These are phyloP conservation scores for Sinhomidia bicolor DNA, from an alignment of 2,888 invertebrate genomes.

Conservation along the genomic window DNA sequence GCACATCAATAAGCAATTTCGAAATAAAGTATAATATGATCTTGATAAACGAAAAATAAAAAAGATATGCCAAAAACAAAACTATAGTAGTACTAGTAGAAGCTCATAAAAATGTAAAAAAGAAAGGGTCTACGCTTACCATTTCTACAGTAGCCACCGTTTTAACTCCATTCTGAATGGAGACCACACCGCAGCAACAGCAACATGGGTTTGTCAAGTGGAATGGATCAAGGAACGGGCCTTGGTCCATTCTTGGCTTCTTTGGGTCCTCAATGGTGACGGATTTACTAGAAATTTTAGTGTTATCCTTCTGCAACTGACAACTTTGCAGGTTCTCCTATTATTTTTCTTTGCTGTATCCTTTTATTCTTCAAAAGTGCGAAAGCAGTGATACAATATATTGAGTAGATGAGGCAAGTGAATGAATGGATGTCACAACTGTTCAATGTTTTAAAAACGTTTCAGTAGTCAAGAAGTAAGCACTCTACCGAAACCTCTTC, in stretches of 20 bases:
- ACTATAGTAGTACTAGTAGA: too few species aligned
- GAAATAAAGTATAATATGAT: neutral
- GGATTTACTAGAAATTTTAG: constrained; percentile 26
- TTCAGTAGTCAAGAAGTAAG: neutral
- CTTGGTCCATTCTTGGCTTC: constrained; percentile 76
- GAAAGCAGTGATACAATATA: neutral
- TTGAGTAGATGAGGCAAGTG: neutral
- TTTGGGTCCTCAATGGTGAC: constrained; percentile 73
- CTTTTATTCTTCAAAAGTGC: neutral
- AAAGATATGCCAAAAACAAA: too few species aligned
- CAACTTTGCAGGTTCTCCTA: constrained; percentile 16
- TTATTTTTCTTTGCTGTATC: constrained; percentile 7
- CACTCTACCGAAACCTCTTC: neutral
- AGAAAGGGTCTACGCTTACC: constrained; percentile 77
- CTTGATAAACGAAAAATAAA: neutral
- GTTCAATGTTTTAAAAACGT: constrained; percentile 20
- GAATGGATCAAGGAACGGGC: constrained; percentile 80
- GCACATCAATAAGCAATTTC: neutral
- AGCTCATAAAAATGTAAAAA: too few species aligned
- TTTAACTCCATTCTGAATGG: constrained; percentile 79
- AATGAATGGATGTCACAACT: constrained; percentile 1
- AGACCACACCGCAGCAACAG: constrained; percentile 79
- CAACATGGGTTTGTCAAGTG: constrained; percentile 79
- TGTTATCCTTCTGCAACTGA: constrained; percentile 35
- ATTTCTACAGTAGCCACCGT: constrained; percentile 79